A percentile compares a stretch with the other conserved stretches of the same genome.
Evolutionary conservation across 1,140 invertebrate species (phyloP).

Genomic region (Harlomillsia oculata): DNA sequence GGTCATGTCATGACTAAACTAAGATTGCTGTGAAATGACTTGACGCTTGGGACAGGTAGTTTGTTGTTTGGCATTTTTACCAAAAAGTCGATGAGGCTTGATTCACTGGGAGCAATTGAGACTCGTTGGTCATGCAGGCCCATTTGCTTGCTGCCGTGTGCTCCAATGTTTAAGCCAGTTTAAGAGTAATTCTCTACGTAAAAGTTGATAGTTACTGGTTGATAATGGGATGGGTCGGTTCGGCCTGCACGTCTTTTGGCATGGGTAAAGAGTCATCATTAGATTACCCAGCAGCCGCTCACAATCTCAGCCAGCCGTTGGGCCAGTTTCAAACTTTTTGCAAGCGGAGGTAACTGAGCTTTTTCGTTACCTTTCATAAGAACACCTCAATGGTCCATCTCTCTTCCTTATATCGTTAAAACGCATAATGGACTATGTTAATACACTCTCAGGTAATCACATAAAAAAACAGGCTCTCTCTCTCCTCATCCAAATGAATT

Average conservation of each 20-base stretch:
- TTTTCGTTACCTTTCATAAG: too few relatives aligned
- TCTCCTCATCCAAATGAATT: slow-evolving; percentile 28
- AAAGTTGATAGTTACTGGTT: not conserved
- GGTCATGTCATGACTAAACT: too few relatives aligned
- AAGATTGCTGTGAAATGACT: too few relatives aligned
- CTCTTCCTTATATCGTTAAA: not conserved
- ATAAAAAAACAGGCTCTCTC: slow-evolving; percentile 10
- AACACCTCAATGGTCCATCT: not conserved
- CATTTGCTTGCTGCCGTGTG: too few relatives aligned
- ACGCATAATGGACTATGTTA: not conserved
- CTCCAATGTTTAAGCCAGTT: not conserved
- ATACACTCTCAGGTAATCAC: slow-evolving; percentile 5
- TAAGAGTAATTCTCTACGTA: not conserved
- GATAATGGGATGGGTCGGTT: slow-evolving; percentile 6
- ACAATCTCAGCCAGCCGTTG: not conserved
- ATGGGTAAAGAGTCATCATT: too few relatives aligned
- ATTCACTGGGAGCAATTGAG: too few relatives aligned
- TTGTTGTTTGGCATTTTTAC: too few relatives aligned
- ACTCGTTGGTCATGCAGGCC: too few relatives aligned
- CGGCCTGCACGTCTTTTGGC: slow-evolving; percentile 3
- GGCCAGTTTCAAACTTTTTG: not conserved
- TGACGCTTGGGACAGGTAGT: too few relatives aligned
- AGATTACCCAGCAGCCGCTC: too few relatives aligned
- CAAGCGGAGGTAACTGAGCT: too few relatives aligned
- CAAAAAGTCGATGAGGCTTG: too few relatives aligned